Conservation (phyloP, 2,888 invertebrate genomes). For the Glomeris marginata region DNA sequence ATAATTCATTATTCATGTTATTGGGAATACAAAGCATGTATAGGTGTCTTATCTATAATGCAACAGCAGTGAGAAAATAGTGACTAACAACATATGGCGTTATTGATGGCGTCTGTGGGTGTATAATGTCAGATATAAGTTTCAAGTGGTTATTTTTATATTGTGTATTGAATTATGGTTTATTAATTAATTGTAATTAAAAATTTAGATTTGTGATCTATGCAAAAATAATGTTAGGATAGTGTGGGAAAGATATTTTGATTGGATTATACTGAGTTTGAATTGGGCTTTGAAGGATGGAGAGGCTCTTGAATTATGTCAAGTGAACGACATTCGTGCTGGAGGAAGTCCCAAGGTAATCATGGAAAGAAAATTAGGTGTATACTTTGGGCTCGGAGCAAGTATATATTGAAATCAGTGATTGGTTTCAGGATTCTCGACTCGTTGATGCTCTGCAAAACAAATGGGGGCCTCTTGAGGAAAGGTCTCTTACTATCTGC, state of each 20-base stretch:
- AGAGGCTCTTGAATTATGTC: constrained; percentile 93
- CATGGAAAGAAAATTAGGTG: constrained; percentile 8
- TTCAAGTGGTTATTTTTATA: too few species aligned
- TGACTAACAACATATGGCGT: too few species aligned
- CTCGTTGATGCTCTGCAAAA: constrained; percentile 55
- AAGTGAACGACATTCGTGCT: constrained; percentile 91
- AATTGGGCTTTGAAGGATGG: constrained; percentile 55
- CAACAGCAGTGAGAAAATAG: too few species aligned
- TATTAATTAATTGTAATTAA: too few species aligned
- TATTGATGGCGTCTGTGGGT: too few species aligned
- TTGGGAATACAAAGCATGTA: too few species aligned
- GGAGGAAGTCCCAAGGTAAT: constrained; percentile 83
- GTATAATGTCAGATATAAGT: too few species aligned
- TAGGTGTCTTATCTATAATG: too few species aligned
- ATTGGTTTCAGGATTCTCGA: constrained; percentile 55
- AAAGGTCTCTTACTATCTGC: constrained; percentile 89
- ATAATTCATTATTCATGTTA: too few species aligned
- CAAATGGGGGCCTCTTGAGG: constrained; percentile 74
- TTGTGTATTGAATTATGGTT: too few species aligned
- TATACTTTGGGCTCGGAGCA: neutral
- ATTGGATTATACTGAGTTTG: neutral
- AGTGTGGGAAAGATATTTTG: neutral
- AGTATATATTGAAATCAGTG: neutral
- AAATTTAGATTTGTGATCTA: neutral
- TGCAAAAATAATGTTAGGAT: neutral